Conservation (phyloP, 2,797 vertebrate species). For the Gastrophryne carolinensis region DNA sequence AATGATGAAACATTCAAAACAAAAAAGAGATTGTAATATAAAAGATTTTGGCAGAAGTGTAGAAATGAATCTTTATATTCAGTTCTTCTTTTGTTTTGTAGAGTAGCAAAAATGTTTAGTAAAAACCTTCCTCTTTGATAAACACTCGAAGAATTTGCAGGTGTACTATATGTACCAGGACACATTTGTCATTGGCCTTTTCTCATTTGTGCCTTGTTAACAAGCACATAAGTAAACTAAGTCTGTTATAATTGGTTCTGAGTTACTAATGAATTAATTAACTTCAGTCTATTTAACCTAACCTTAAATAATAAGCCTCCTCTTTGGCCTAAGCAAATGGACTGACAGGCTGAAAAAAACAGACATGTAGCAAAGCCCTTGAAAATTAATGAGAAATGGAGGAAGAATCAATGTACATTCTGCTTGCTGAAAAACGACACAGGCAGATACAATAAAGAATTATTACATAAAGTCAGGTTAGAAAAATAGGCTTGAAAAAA, state of each 20-base stretch:
- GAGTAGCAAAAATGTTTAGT: neutral
- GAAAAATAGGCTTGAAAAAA: slow-evolving; percentile 98
- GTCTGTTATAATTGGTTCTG: slow-evolving; percentile 87
- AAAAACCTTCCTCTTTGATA: slow-evolving; percentile 1
- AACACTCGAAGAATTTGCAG: slow-evolving; percentile 15
- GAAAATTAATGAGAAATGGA: slow-evolving; percentile 90
- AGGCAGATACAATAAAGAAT: slow-evolving; percentile 97
- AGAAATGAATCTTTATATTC: too few species aligned
- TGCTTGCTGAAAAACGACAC: slow-evolving; percentile 86
- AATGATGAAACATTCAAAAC: neutral
- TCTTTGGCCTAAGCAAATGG: slow-evolving; percentile 73
- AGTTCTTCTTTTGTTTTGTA: neutral
- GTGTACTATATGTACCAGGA: slow-evolving; percentile 56
- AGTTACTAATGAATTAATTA: slow-evolving; percentile 96
- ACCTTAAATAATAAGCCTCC: slow-evolving; percentile 80
- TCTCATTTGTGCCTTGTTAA: slow-evolving; percentile 79
- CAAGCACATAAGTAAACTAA: slow-evolving; percentile 80
- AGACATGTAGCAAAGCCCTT: slow-evolving; percentile 80
- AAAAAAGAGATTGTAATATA: neutral
- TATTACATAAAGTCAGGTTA: slow-evolving; percentile 98
- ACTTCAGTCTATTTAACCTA: slow-evolving; percentile 84
- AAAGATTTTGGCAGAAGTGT: neutral
- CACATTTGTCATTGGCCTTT: slow-evolving; percentile 74
- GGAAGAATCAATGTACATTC: slow-evolving; percentile 87
- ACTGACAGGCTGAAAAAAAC: slow-evolving; percentile 82